Evolutionary conservation across 2,888 invertebrate species (phyloP), one percentile per base, ranked within the genome.

Genomic region (Xanthia togata): DNA sequence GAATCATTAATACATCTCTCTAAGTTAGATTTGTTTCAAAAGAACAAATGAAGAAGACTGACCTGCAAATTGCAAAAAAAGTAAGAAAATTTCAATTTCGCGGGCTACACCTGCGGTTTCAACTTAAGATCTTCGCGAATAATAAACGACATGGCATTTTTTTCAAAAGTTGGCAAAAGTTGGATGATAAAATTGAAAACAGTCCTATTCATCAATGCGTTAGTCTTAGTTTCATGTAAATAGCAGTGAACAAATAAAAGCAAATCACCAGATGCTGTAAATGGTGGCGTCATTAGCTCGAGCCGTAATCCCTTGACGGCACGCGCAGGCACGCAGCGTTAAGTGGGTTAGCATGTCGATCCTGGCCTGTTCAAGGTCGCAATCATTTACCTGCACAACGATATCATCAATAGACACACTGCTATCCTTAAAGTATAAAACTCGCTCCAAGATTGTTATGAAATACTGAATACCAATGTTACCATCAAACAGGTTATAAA

Each of bases 271-370:
- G 93, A 94, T 95, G 94, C 92, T 90, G 90, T 90, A 90, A 91
- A 88, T 89, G 87, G 83, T 86, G 88, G 88, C 87, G 89, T 92
- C 90, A 91, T 92, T 92, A 93, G 91, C 82, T 86, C 86, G 87
- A 85, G 83, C 86, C 80, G 86, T 95, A 94, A 96, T 96, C 95
- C 92, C 88, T 88, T 84, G 88, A 79, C 87, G 90, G 93, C 93
- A 94, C 93, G 94, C 93, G 93, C 91, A 89, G 92, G 91, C 96
- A 96, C 95, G 96, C 91, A 88, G 81, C 89, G 85, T 81, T 92
- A 95, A 95, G 93, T 96, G 91, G 96, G 95, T 94, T 95, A 95
- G 89, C 92, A 91, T 95, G 95, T 92, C 93, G 91, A 90, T 92
- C 91, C 92, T 89, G 89, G 88, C 88, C 82, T 88, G 89, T 87